Percentiles rank a stretch among this genome's conserved stretches.
phyloP scores from a whole-genome alignment of 2,113 vertebrate genomes.

The Strix aluco region DNA sequence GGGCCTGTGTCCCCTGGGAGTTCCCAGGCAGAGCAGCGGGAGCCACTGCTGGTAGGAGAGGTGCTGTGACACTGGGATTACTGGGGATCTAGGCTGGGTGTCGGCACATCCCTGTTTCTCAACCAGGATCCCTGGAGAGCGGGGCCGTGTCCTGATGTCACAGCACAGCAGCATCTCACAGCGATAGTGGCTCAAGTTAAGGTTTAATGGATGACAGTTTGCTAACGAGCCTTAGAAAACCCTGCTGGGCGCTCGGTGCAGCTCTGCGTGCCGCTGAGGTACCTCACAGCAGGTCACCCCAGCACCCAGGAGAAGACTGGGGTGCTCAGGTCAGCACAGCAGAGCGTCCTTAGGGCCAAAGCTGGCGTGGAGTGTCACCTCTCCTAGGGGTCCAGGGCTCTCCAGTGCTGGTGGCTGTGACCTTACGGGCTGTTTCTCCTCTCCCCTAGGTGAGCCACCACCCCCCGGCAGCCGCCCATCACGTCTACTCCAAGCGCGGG shows the following conservation, averaged over 20 bases:
- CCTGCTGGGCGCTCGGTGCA: neutral
- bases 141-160: neutral
- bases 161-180: neutral
- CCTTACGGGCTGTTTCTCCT: neutral
- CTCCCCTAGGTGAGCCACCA: slow-evolving; percentile 92
- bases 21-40: neutral
- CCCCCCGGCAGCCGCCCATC: slow-evolving; percentile 93
- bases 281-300: accelerated
- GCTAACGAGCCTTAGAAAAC: neutral
- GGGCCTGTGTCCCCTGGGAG: neutral
- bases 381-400: accelerated
- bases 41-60: neutral
- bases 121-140: neutral
- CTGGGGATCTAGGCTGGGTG: neutral
- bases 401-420: accelerated
- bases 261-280: neutral
- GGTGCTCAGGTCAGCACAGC: no score
- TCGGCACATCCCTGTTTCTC: neutral
- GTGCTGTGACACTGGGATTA: neutral
- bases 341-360: neutral
- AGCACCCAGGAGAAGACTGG: neutral
- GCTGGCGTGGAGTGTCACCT: neutral
- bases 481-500: slow-evolving; percentile 90
- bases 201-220: neutral
- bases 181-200: accelerated